Evolutionary conservation across 2,888 invertebrate genomes (phyloP).

Genomic region (Sipha maydis): DNA sequence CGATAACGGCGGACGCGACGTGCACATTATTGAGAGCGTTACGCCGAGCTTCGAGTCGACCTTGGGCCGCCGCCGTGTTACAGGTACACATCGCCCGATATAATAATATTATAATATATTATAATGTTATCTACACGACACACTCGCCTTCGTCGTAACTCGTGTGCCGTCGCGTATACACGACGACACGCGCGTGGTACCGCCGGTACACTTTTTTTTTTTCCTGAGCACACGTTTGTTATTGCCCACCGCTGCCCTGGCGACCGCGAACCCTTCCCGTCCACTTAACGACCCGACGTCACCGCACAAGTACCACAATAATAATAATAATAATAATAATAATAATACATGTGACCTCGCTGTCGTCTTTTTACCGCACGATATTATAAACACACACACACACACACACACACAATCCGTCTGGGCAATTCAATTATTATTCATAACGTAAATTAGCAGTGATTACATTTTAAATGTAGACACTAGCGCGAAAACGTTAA

Average conservation of each 20-base stretch:
- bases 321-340: constrained; percentile 24
- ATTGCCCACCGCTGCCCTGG: constrained; percentile 39
- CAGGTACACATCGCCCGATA: not conserved
- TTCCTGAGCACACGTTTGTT: not conserved
- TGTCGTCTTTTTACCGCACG: not conserved
- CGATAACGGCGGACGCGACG: not conserved
- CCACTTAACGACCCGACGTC: not conserved
- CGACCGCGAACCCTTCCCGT: not conserved
- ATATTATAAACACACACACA: not conserved
- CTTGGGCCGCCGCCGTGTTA: not conserved
- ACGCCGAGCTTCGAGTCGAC: not conserved
- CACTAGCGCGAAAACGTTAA: no score
- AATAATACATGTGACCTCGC: not conserved
- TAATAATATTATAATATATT: no score
- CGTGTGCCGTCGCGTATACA: not conserved
- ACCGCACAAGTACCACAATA: constrained; percentile 22
- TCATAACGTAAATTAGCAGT: no score
- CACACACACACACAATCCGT: not conserved
- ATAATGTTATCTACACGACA: not conserved
- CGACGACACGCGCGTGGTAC: not conserved
- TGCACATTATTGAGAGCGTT: not conserved
- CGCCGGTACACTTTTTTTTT: not conserved
- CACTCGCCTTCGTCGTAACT: not conserved
- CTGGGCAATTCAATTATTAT: not conserved
- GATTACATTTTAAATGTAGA: no score